Evolutionary conservation across 2,113 vertebrate genomes (phyloP), one percentile per base, ranked within the genome.

Genomic region (Okapia johnstoni): DNA sequence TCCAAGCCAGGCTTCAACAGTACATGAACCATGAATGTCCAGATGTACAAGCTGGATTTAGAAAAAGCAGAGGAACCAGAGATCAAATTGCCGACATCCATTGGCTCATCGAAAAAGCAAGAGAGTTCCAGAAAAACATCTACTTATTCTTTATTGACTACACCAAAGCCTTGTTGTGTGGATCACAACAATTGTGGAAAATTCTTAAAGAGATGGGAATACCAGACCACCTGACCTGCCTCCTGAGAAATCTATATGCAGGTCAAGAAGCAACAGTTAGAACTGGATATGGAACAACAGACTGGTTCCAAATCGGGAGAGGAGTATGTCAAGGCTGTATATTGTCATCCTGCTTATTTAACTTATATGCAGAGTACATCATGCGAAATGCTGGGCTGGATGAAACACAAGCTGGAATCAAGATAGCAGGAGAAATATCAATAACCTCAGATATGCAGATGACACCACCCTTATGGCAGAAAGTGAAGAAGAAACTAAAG

Each of bases 11-110:
- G 66, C 66, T 70, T 70, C 66, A 23, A 36, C 19, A 70, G 66
- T 36, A 36, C 0, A 0, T 70, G 5, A 70, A 70, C n/a, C 0
- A 0, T 23, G n/a, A 36, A 36, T 23, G 17, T 70, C n/a, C n/a
- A 36, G 17, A 70, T 70, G 19, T 36, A 36, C 19, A 21, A 36
- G 66, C n/a, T 36, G n/a, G n/a, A 70, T 70, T 70, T 36, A 70
- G 19, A 70, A 23, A 70, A 36, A 23, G n/a, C 66, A 36, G 66
- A 70, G 17, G 63, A 70, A 70, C n/a, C n/a, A 70, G 9, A 23
- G n/a, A 36, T 70, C n/a, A 70, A 70, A 36, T 36, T 70, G 66
- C n/a, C 19, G 36, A 12, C 5, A 70, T 70, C 17, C 63, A 21
- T 0, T 70, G 63, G n/a, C 8, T 70, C n/a, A 70, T 70, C 0